phyloP scores from a whole-genome alignment of 2,797 vertebrate species.

The Etheostoma perlongum region DNA sequence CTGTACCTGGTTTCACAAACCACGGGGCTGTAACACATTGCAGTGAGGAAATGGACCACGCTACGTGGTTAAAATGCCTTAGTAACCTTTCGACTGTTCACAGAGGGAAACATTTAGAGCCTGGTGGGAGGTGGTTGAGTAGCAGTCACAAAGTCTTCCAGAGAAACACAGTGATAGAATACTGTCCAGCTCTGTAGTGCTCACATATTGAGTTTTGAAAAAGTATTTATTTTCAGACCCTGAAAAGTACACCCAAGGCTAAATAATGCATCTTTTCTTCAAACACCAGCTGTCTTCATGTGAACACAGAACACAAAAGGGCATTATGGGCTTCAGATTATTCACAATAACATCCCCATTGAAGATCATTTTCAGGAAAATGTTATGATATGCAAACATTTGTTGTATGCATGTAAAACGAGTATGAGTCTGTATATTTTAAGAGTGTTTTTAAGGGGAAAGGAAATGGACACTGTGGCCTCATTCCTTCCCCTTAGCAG shows the following conservation, averaged over 20 bases:
- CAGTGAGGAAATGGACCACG: slow-evolving; percentile 49
- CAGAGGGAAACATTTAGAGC: slow-evolving; percentile 70
- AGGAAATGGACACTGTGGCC: slow-evolving; percentile 66
- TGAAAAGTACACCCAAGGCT: slow-evolving; percentile 42
- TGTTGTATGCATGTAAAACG: neutral
- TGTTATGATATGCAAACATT: slow-evolving; percentile 13
- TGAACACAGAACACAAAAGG: slow-evolving; percentile 18
- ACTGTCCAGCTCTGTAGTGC: slow-evolving; percentile 1
- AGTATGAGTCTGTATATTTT: neutral
- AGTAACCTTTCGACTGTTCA: slow-evolving; percentile 67
- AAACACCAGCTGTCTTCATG: slow-evolving; percentile 41
- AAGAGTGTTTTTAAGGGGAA: slow-evolving; percentile 40
- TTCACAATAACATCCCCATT: slow-evolving; percentile 2
- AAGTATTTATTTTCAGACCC: slow-evolving; percentile 46
- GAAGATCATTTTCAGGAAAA: slow-evolving; percentile 4
- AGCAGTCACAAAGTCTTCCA: slow-evolving; percentile 37
- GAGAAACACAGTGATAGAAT: slow-evolving; percentile 14
- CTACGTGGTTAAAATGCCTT: slow-evolving; percentile 68
- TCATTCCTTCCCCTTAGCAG: slow-evolving; percentile 61
- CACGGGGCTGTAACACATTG: slow-evolving; percentile 47
- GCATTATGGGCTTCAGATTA: slow-evolving; percentile 11
- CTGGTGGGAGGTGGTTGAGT: slow-evolving; percentile 42
- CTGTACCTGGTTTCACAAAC: slow-evolving; percentile 48
- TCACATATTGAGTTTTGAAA: slow-evolving; percentile 3
- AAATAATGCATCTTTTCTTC: slow-evolving; percentile 65